These are phyloP conservation scores for Phortica variegata DNA, from an alignment of 1,140 invertebrate species.

Conservation along the genomic window DNA sequence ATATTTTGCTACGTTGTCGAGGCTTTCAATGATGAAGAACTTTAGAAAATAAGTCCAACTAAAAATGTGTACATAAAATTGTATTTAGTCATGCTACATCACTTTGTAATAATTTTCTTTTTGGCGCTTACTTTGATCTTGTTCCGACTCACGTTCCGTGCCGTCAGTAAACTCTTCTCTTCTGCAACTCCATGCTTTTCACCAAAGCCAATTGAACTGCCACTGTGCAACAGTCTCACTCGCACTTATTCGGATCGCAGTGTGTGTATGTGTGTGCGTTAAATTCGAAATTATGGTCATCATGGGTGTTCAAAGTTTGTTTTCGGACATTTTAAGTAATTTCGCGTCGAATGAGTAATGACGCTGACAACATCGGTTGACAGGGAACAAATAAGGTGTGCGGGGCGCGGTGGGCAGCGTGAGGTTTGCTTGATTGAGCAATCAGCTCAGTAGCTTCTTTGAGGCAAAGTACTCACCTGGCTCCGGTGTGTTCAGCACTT, in stretches of 20 bases:
- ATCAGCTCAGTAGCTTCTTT: no score
- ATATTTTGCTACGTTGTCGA: no score
- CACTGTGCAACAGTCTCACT: constrained; percentile 30
- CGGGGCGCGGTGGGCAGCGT: no score
- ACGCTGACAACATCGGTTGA: no score
- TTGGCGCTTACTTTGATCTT: constrained; percentile 56
- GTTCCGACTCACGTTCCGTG: constrained; percentile 35
- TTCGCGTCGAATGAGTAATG: no score
- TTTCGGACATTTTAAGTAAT: no score
- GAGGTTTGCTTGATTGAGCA: no score
- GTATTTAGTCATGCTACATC: constrained; percentile 57
- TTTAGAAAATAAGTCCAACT: no score
- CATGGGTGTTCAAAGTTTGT: constrained; percentile 6
- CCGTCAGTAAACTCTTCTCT: constrained; percentile 4
- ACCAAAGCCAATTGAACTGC: constrained; percentile 26
- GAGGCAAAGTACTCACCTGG: no score
- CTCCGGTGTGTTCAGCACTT: no score
- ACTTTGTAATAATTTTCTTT: constrained; percentile 57
- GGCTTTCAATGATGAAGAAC: no score
- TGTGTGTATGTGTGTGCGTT: constrained; percentile 13
- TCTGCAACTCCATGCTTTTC: constrained; percentile 5
- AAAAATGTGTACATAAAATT: constrained; percentile 44
- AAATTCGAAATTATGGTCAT: constrained; percentile 46
- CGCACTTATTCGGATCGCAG: background rate
- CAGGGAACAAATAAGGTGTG: no score